Evolutionary conservation across 1,140 invertebrate species (phyloP).

Genomic region (Archivesica marissinica): DNA sequence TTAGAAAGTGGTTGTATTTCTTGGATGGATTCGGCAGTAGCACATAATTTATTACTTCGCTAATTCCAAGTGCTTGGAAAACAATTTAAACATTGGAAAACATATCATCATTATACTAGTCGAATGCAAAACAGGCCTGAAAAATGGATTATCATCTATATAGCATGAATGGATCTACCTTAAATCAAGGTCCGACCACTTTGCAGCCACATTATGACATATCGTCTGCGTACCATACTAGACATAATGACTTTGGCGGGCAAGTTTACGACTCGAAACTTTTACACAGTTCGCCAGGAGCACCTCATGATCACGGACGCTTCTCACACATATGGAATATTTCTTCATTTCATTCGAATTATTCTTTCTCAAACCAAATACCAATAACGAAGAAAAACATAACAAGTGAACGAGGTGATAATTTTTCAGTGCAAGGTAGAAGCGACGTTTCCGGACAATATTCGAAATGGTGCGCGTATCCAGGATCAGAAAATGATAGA

Average conservation of each 20-base stretch:
- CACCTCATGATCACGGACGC: neutral
- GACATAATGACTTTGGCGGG: slow-evolving; percentile 19
- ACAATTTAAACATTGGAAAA: slow-evolving; percentile 51
- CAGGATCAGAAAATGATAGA: neutral
- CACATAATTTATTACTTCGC: slow-evolving; percentile 4
- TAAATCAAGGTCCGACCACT: slow-evolving; percentile 39
- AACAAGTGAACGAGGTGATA: neutral
- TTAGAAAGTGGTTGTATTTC: slow-evolving; percentile 24
- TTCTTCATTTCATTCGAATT: slow-evolving; percentile 32
- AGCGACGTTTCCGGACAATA: neutral
- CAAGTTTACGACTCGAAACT: slow-evolving; percentile 29
- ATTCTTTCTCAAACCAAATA: neutral
- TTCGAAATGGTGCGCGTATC: neutral
- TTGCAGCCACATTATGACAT: slow-evolving; percentile 40
- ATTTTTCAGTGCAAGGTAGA: neutral
- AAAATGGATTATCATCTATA: slow-evolving; percentile 51
- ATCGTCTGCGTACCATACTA: neutral
- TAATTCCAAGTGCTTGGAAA: slow-evolving; percentile 21
- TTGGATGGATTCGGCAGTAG: slow-evolving; percentile 40
- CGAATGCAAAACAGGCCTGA: slow-evolving; percentile 20
- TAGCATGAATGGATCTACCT: slow-evolving; percentile 37
- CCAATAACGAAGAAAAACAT: neutral
- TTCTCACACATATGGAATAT: slow-evolving; percentile 29
- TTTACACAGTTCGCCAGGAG: neutral
- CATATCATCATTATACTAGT: slow-evolving; percentile 35